Percentiles rank a stretch among this genome's conserved stretches.
These are phyloP conservation scores for Irena cyanogastra DNA, from an alignment of 2,113 vertebrate genomes.

Conservation along the genomic window DNA sequence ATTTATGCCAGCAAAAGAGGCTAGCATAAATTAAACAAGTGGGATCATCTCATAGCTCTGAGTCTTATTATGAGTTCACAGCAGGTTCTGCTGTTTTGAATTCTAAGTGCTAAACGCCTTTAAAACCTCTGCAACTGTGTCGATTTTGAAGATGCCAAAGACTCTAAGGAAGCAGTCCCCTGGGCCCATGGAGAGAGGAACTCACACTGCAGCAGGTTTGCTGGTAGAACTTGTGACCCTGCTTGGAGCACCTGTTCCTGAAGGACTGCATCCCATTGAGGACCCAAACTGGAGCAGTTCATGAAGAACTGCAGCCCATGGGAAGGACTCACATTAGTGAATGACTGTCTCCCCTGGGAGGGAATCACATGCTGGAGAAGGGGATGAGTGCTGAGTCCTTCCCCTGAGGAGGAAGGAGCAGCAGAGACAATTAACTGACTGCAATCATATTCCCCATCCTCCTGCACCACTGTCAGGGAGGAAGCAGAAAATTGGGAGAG, in stretches of 20 bases:
- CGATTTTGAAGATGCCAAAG: background rate
- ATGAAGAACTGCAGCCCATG: background rate
- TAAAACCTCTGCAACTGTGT: background rate
- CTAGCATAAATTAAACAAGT: background rate
- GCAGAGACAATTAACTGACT: background rate
- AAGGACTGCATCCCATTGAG: background rate
- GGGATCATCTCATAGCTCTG: background rate
- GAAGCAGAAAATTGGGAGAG: background rate
- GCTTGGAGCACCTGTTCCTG: background rate
- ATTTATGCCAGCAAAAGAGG: background rate
- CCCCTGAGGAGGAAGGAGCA: background rate
- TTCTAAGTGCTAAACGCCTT: background rate
- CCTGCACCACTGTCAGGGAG: background rate
- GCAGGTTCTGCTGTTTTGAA: background rate
- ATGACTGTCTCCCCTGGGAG: background rate
- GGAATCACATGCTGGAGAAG: rapidly evolving
- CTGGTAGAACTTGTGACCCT: background rate
- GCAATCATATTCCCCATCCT: background rate
- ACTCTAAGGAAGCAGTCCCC: background rate
- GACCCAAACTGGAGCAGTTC: background rate
- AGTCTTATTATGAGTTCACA: background rate
- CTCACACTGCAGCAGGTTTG: background rate
- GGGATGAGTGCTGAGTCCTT: background rate
- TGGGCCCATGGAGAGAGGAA: background rate
- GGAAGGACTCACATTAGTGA: background rate